These are phyloP conservation scores for Poecile atricapillus DNA, from an alignment of 2,113 vertebrate genomes.

Conservation along the genomic window DNA sequence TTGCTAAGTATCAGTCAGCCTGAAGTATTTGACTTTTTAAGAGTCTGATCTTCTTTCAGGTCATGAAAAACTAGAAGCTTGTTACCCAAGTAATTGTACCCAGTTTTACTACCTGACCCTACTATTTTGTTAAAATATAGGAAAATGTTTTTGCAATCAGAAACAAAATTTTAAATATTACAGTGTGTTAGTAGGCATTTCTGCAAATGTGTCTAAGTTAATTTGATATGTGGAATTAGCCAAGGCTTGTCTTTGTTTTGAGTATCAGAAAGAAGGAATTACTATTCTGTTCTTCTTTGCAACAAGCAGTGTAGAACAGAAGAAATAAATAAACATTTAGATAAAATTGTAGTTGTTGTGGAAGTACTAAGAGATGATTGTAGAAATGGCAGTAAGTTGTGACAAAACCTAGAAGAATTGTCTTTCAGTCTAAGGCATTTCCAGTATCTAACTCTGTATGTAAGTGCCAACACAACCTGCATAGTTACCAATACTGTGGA, in stretches of 20 bases:
- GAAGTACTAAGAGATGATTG: not conserved
- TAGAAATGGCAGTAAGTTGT: not conserved
- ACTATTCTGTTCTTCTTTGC: not conserved
- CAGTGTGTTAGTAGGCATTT: not conserved
- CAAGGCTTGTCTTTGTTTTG: not conserved
- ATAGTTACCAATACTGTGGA: not conserved
- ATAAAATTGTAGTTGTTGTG: not conserved
- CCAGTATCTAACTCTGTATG: fast-evolving
- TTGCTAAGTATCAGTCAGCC: not conserved
- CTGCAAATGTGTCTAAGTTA: not conserved
- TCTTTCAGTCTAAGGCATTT: not conserved
- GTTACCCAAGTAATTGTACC: not conserved
- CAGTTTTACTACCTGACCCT: not conserved
- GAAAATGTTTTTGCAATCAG: not conserved
- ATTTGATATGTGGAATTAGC: not conserved
- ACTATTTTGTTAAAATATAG: not conserved
- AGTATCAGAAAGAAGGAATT: not conserved
- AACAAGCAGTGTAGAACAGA: not conserved
- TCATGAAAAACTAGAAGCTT: not conserved
- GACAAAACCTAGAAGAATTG: not conserved
- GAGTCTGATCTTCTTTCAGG: not conserved
- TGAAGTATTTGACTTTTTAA: not conserved
- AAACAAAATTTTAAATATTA: not conserved
- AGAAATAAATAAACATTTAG: not conserved
- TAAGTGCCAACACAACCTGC: not conserved